phyloP scores from a whole-genome alignment of 2,797 vertebrate species.

The Telmatherina bonti region DNA sequence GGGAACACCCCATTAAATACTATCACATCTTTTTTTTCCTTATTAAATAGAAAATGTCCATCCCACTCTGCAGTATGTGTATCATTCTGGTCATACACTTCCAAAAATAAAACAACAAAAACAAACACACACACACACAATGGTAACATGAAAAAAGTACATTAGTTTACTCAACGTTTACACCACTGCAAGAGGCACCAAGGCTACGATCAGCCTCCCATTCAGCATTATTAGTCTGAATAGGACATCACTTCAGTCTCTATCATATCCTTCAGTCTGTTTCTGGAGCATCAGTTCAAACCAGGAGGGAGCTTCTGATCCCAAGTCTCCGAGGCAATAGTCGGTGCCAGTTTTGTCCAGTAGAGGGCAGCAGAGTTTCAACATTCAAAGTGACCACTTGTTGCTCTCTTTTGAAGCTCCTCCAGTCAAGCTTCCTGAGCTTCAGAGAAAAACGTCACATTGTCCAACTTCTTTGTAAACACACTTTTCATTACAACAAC shows the following conservation, averaged over 20 bases:
- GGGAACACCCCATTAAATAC: conserved; percentile 83
- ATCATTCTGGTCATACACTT: conserved; percentile 37
- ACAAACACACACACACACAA: conserved; percentile 31
- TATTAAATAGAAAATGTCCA: conserved; percentile 85
- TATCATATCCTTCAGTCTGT: conserved; percentile 38
- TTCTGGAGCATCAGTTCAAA: conserved; percentile 44
- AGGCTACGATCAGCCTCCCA: conserved; percentile 18
- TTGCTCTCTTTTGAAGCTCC: conserved; percentile 40
- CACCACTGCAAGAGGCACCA: conserved; percentile 15
- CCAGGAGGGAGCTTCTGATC: conserved; percentile 7
- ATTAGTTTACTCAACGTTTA: conserved; percentile 47
- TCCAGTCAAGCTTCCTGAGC: conserved; percentile 60
- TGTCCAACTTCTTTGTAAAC: conserved; percentile 22
- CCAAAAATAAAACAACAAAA: conserved; percentile 51
- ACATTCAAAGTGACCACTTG: conserved; percentile 39
- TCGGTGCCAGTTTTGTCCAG: conserved; percentile 58
- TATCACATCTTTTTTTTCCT: conserved; percentile 76
- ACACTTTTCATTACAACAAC: conserved; percentile 17
- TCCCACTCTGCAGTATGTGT: conserved; percentile 66
- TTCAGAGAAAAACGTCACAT: conserved; percentile 29
- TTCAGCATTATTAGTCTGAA: conserved; percentile 26
- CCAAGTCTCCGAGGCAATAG: conserved; percentile 12
- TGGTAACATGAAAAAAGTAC: conserved; percentile 48
- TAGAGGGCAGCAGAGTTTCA: conserved; percentile 69
- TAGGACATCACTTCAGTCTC: conserved; percentile 9